phyloP scores from a whole-genome alignment of 2,113 vertebrate species.

The Butorides virescens region DNA sequence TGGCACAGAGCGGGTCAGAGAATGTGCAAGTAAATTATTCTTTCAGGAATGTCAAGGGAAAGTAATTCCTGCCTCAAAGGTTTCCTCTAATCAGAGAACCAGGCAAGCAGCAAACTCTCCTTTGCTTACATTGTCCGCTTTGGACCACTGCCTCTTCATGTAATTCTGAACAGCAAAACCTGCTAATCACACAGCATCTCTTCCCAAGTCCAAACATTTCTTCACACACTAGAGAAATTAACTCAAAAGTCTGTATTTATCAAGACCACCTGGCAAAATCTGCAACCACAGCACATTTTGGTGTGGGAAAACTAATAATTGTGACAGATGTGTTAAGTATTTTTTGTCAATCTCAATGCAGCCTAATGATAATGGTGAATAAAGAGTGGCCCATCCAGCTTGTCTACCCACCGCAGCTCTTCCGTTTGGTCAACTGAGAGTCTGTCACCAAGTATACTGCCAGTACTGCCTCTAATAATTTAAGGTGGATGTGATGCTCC shows the following conservation, averaged over 20 bases:
- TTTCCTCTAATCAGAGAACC: not conserved
- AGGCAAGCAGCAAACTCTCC: not conserved
- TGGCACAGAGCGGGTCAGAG: not conserved
- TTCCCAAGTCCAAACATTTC: not conserved
- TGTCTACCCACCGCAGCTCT: not conserved
- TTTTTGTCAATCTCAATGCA: not conserved
- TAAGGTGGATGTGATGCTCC: not conserved
- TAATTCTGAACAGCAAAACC: not conserved
- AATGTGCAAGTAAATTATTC: not conserved
- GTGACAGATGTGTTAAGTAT: not conserved
- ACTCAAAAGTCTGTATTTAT: not conserved
- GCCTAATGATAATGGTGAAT: not conserved
- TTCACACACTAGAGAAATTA: not conserved
- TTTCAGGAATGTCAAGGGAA: not conserved
- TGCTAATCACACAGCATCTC: not conserved
- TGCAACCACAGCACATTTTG: not conserved
- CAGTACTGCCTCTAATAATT: not conserved
- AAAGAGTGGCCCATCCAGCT: not conserved
- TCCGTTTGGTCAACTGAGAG: not conserved
- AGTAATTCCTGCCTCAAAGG: not conserved
- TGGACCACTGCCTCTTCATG: not conserved
- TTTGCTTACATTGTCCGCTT: not conserved
- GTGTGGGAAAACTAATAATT: not conserved
- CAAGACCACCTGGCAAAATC: not conserved
- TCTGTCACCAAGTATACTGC: not conserved